Evolutionary conservation across 2,113 vertebrate species (phyloP).

Genomic region (Engystomops pustulosus): DNA sequence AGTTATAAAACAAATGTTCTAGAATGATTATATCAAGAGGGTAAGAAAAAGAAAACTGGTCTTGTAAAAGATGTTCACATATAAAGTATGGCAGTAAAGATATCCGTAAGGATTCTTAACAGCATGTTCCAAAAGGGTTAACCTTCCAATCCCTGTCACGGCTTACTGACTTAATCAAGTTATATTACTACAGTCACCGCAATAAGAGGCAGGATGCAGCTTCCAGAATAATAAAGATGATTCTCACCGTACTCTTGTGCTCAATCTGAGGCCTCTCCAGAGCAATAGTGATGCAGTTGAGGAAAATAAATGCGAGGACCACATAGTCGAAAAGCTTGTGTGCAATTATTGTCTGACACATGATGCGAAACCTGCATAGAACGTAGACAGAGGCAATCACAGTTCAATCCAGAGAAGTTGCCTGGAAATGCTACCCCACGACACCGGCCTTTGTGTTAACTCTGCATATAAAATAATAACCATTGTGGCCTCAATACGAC

Average conservation of each 20-base stretch:
- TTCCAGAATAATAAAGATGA: constrained; percentile 24
- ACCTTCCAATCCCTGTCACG: background rate
- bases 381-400: constrained; percentile 10
- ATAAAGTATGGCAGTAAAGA: too few relatives aligned
- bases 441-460: background rate
- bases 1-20: too few relatives aligned
- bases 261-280: constrained; percentile 96
- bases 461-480: constrained; percentile 23
- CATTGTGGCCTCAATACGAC: constrained; percentile 16
- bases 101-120: too few relatives aligned
- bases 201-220: background rate
- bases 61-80: too few relatives aligned
- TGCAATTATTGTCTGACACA: constrained; percentile 94
- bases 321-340: constrained; percentile 97
- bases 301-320: constrained; percentile 96
- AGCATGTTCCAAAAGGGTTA: background rate
- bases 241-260: constrained; percentile 91
- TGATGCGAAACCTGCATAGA: constrained; percentile 84
- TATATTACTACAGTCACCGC: background rate
- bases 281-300: constrained; percentile 98
- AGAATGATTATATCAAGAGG: too few relatives aligned
- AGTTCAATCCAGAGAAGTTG: background rate
- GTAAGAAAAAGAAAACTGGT: too few relatives aligned
- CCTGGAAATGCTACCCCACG: background rate
- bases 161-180: constrained; percentile 8